Evolutionary conservation across 2,888 invertebrate genomes (phyloP).

Genomic region (Scaptomyza reducta): DNA sequence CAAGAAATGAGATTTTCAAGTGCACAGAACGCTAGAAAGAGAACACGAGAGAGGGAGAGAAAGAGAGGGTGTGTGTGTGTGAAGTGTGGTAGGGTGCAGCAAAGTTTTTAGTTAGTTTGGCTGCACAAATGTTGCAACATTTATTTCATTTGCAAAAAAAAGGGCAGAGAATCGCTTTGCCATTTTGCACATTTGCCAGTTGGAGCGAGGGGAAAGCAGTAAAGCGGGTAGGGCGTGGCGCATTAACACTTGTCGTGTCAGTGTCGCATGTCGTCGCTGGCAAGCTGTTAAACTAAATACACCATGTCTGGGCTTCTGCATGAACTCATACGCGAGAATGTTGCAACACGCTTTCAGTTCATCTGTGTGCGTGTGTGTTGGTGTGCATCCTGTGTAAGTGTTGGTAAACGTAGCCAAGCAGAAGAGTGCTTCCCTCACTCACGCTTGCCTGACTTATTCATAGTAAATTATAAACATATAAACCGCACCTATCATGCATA

Average conservation of each 20-base stretch:
- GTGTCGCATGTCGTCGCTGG: conserved; percentile 74
- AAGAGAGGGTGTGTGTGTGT: conserved; percentile 14
- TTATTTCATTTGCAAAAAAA: conserved; percentile 67
- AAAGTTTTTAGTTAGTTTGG: conserved; percentile 75
- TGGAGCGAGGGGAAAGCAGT: background rate
- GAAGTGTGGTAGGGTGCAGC: conserved; percentile 33
- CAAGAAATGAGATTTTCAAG: conserved; percentile 69
- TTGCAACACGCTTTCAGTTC: conserved; percentile 32
- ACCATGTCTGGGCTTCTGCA: conserved; percentile 71
- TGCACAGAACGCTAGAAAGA: conserved; percentile 38
- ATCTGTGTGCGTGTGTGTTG: background rate
- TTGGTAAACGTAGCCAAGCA: conserved; percentile 45
- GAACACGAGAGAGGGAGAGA: background rate
- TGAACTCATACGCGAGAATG: conserved; percentile 62
- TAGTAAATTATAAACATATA: conserved; percentile 29
- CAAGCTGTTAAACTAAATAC: conserved; percentile 77
- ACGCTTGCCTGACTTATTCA: conserved; percentile 53
- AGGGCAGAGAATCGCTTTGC: conserved; percentile 44
- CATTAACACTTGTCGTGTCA: conserved; percentile 79
- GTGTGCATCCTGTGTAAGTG: conserved; percentile 15
- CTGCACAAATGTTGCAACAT: conserved; percentile 74
- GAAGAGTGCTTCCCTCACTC: conserved; percentile 44
- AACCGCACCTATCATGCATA: background rate
- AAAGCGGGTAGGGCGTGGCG: conserved; percentile 52
- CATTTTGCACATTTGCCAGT: conserved; percentile 43